Percentiles rank a stretch among this genome's conserved stretches.
These are phyloP conservation scores for Menidia menidia DNA, from an alignment of 2,797 vertebrate species.

Conservation along the genomic window DNA sequence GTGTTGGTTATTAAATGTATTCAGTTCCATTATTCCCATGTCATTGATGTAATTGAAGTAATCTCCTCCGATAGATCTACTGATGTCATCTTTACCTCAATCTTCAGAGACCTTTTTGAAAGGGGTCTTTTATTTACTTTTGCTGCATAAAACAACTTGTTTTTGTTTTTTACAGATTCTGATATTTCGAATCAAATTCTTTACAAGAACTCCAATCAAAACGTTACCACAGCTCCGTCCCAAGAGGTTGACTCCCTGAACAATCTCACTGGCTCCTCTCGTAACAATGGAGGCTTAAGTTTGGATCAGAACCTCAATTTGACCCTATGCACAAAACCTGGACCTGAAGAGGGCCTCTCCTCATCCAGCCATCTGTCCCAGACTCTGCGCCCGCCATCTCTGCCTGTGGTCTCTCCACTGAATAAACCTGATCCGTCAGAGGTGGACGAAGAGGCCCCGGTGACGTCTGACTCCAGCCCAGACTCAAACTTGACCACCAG, in stretches of 20 bases:
- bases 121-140: not conserved
- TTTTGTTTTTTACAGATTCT: conserved; percentile 47
- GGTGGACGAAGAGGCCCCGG: conserved; percentile 71
- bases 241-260: conserved; percentile 62
- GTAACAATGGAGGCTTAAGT: conserved; percentile 42
- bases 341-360: conserved; percentile 23
- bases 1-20: not conserved
- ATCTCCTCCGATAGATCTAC: too few species aligned
- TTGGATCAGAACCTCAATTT: conserved; percentile 77
- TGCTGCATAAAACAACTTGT: not conserved
- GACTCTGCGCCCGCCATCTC: conserved; percentile 61
- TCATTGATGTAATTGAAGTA: not conserved
- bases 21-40: not conserved
- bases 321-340: conserved; percentile 48
- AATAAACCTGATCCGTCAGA: conserved; percentile 71
- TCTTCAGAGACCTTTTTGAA: not conserved
- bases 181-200: conserved; percentile 65
- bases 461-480: conserved; percentile 67
- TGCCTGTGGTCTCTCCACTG: conserved; percentile 69
- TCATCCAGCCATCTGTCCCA: conserved; percentile 26
- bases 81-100: too few species aligned
- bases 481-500: conserved; percentile 66
- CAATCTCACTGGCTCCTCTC: conserved; percentile 47
- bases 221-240: conserved; percentile 30
- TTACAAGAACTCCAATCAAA: conserved; percentile 71